Evolutionary conservation across 2,888 invertebrate species (phyloP), one percentile per base, ranked within the genome.

Genomic region (Lochmaea crataegi): DNA sequence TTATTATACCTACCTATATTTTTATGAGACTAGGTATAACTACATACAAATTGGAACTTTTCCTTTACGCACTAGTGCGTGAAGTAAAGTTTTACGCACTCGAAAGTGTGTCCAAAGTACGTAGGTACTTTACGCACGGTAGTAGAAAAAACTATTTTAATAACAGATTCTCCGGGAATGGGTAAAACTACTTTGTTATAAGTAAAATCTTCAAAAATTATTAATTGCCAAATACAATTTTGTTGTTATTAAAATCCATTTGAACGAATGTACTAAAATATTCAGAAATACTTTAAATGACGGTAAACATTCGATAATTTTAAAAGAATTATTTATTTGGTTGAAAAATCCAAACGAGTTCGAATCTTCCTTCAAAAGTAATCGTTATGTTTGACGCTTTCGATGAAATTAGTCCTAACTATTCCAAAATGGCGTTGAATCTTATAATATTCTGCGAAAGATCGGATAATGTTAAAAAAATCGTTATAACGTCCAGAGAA

Each of bases 331-430:
- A n/a, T 38, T 61, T 41, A 41, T 9, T 41, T 41, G 4, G 41
- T 41, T 41, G 9, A 41, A 64, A 16, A 65, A 51, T 51, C 45
- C 10, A 4, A 42, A n/a, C n/a, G n/a, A 48, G 12, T 69, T 64
- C 56, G 61, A 60, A 11, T 6, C 22, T 68, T 9, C 26, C 45
- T 7, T 1, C 38, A 18, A 60, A 61, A 60, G 32, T 68, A 2
- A 32, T 68, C 16, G 11, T 68, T 6, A 60, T 68, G 60, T 58
- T 68, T 4, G 72, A 72, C 53, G 72, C 61, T 16, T 61, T 67
- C 6, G 72, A 72, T 22, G 72, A 72, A 61, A 63, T 72, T 4
- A 67, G 67, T 56, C 67, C 67, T 9, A 22, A 41, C 14, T 72
- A 67, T 14, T 61, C 63, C n/a, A 38, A 67, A 7, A 16, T 72